Percentiles rank a stretch among this genome's conserved stretches.
Evolutionary conservation across 37 sponge, comb jelly and placozoan genomes (phyloP).

Genomic region (Geodia barretti): DNA sequence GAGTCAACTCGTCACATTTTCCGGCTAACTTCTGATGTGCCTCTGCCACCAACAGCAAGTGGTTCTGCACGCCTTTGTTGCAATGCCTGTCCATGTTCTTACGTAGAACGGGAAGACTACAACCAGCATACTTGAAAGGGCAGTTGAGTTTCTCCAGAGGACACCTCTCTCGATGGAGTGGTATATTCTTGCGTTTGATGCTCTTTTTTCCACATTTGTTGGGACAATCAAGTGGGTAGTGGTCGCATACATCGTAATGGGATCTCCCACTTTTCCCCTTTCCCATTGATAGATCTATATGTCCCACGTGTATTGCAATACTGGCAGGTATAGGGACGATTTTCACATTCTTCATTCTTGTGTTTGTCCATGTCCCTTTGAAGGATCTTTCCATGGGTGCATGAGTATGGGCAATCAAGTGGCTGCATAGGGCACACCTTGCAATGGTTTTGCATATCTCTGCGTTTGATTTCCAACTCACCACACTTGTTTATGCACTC

Average conservation of each 20-base stretch:
- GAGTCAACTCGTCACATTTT: no score
- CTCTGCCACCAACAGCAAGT: no score
- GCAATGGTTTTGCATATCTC: no score
- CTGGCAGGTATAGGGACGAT: slow-evolving; percentile 2
- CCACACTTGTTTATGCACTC: slow-evolving; percentile 14
- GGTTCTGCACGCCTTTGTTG: neutral
- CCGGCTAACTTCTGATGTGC: no score
- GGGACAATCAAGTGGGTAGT: slow-evolving; percentile 4
- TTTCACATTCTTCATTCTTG: neutral
- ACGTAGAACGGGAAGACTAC: no score
- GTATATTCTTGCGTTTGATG: slow-evolving; percentile 4
- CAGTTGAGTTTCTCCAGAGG: slow-evolving; percentile 1
- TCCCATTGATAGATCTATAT: neutral
- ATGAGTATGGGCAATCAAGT: no score
- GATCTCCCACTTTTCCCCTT: neutral
- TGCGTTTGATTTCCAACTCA: neutral
- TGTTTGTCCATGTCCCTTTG: no score
- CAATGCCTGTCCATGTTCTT: neutral
- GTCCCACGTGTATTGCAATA: neutral
- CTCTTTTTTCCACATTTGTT: neutral
- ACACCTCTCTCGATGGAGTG: neutral
- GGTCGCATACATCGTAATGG: neutral
- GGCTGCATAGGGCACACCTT: no score
- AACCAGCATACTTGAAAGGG: no score
- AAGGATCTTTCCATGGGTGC: no score